Conservation (phyloP, 1,140 invertebrate species). For the Aphis gossypii region DNA sequence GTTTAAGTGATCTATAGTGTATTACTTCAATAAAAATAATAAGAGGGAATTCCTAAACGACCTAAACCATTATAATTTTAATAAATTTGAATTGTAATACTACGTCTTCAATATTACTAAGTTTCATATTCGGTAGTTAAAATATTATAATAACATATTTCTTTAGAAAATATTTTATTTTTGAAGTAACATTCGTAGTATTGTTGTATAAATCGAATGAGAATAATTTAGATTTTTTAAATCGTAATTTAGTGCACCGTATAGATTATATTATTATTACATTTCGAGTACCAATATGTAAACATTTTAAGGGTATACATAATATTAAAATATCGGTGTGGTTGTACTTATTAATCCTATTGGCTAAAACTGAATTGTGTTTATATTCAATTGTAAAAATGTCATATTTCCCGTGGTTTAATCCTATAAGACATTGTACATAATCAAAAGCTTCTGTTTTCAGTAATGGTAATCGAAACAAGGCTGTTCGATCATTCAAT, state of each 20-base stretch:
- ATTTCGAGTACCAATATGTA: neutral
- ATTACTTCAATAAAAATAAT: neutral
- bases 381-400: neutral
- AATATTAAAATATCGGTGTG: neutral
- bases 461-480: neutral
- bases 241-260: neutral
- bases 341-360: neutral
- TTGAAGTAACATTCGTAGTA: neutral
- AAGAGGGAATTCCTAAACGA: neutral
- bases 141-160: neutral
- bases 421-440: neutral
- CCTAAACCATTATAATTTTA: too few relatives aligned
- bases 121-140: neutral
- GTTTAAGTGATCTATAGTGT: too few relatives aligned
- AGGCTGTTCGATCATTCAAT: conserved; percentile 30
- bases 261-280: neutral
- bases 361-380: neutral
- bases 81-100: neutral
- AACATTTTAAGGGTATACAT: neutral
- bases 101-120: neutral
- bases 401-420: neutral
- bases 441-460: neutral
- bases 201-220: neutral
- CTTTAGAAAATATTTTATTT: neutral
- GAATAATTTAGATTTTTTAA: neutral